These are phyloP conservation scores for Aphelinus certus DNA, from an alignment of 1,140 invertebrate genomes.

Conservation along the genomic window DNA sequence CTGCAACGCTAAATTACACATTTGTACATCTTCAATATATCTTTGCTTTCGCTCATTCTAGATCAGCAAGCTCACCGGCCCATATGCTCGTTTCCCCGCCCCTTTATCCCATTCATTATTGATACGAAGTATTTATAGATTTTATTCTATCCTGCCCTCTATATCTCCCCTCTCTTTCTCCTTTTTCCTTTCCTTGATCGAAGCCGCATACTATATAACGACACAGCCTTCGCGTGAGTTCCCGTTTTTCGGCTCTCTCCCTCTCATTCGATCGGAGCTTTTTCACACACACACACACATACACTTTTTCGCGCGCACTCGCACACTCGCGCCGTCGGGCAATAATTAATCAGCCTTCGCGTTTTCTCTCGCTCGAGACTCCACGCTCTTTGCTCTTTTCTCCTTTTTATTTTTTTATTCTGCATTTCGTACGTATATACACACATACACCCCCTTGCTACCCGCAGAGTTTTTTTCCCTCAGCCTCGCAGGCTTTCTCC, in stretches of 20 bases:
- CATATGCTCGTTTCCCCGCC: not conserved
- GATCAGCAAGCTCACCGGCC: not conserved
- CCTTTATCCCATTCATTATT: not conserved
- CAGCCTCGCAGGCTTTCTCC: not conserved
- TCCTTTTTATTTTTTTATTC: constrained; percentile 9
- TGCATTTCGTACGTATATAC: not conserved
- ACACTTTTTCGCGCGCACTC: constrained; percentile 21
- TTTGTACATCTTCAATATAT: constrained; percentile 55
- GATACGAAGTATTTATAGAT: constrained; percentile 25
- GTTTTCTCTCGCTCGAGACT: constrained; percentile 29
- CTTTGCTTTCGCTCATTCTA: constrained; percentile 32
- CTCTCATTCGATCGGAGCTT: constrained; percentile 35
- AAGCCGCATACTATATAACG: not conserved
- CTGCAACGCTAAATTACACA: constrained; percentile 56
- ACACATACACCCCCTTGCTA: not conserved
- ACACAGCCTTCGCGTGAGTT: constrained; percentile 1
- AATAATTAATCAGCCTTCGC: constrained; percentile 40
- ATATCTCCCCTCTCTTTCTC: not conserved
- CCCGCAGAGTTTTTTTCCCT: not conserved
- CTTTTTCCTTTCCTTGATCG: not conserved
- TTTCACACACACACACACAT: constrained; percentile 8
- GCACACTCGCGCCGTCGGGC: constrained; percentile 5
- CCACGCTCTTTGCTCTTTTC: constrained; percentile 19
- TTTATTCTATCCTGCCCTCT: not conserved
- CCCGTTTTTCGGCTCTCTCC: not conserved